These are phyloP conservation scores for Beroe ovata DNA, from an alignment of 37 sponge, comb jelly and placozoan species.

Conservation along the genomic window DNA sequence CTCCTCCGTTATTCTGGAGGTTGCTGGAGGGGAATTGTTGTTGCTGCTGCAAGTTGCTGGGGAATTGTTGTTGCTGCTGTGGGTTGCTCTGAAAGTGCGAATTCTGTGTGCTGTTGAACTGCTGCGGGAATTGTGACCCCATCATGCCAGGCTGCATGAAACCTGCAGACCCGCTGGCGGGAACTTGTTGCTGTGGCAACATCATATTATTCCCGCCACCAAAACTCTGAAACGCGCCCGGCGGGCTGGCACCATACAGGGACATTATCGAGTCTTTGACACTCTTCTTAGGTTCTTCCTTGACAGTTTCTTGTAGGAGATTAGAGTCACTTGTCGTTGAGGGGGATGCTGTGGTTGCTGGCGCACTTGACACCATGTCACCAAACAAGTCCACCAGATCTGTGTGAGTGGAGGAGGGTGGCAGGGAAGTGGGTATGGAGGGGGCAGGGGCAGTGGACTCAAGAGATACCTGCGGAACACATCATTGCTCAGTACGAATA, in stretches of 20 bases:
- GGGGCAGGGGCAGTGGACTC: conserved; percentile 41
- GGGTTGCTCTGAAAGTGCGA: neutral
- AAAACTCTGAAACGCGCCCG: neutral
- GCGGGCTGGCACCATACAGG: conserved; percentile 18
- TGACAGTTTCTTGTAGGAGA: neutral
- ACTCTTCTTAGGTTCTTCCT: conserved; percentile 43
- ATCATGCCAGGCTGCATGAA: neutral
- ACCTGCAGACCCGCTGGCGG: neutral
- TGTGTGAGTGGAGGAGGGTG: neutral
- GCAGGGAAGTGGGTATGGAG: neutral
- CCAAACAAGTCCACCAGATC: conserved; percentile 61
- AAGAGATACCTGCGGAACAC: conserved; percentile 36
- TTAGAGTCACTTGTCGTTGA: neutral
- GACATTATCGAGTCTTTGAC: conserved; percentile 62
- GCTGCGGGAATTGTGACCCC: neutral
- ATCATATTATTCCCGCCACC: neutral
- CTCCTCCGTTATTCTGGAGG: neutral
- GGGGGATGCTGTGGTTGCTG: neutral
- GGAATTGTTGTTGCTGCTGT: conserved; percentile 11
- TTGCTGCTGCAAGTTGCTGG: neutral
- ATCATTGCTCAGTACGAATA: neutral
- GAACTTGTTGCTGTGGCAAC: neutral
- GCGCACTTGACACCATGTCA: conserved; percentile 59
- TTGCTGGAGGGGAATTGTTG: neutral
- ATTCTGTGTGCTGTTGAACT: neutral